phyloP scores from a whole-genome alignment of 2,797 vertebrate species.

The Mus spretus region DNA sequence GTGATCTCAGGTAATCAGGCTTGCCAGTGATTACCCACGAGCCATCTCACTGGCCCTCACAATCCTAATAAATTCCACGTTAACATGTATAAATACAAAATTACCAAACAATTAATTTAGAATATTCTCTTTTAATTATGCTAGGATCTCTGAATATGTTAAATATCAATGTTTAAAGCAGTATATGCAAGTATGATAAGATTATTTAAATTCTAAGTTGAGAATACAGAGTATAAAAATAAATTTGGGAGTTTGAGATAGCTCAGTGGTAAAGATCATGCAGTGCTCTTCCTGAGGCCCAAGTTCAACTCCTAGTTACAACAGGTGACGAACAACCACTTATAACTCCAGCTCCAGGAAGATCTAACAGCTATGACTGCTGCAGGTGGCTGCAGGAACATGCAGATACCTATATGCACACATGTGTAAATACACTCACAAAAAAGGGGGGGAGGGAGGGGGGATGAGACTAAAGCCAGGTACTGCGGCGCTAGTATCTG shows the following conservation, averaged over 20 bases:
- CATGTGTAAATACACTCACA: not conserved
- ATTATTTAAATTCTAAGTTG: slow-evolving; percentile 53
- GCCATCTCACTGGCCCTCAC: not conserved
- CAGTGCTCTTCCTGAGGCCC: not conserved
- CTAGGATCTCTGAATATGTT: slow-evolving; percentile 15
- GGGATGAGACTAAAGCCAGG: not conserved
- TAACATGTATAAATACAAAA: slow-evolving; percentile 5
- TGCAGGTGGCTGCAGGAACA: not conserved
- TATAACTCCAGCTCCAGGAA: not conserved
- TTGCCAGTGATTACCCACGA: not conserved
- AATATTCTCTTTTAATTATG: slow-evolving; percentile 45
- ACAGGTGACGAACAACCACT: not conserved
- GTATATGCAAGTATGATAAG: not conserved
- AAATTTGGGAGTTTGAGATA: not conserved
- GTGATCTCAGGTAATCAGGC: not conserved
- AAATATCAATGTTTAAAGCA: slow-evolving; percentile 13
- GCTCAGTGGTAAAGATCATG: not conserved
- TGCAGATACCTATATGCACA: not conserved
- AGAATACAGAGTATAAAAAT: slow-evolving; percentile 31
- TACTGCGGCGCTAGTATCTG: not conserved
- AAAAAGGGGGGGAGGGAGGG: not conserved
- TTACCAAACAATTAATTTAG: not conserved
- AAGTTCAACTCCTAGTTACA: not conserved
- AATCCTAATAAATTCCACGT: not conserved
- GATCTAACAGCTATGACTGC: not conserved